Evolutionary conservation across 2,888 invertebrate genomes (phyloP), one percentile per base, ranked within the genome.

Genomic region (Hypomecis punctinalis): DNA sequence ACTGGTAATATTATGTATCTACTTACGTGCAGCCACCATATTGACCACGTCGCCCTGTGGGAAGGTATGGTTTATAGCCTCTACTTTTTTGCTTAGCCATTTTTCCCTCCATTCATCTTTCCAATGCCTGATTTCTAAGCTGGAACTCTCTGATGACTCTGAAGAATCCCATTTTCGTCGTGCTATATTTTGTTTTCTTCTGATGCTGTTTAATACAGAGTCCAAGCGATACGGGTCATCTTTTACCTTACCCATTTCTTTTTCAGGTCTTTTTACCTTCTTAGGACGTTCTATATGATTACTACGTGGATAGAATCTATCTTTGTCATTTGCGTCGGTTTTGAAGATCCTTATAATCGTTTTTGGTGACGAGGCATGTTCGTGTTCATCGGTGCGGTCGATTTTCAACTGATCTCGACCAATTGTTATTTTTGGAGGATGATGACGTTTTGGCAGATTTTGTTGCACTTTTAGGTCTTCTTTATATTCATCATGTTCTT

Each of bases 1-100:
- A n/a, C n/a, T n/a, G n/a, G n/a, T n/a, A n/a, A n/a, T n/a, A n/a
- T n/a, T n/a, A n/a, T n/a, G n/a, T n/a, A n/a, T n/a, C n/a, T n/a
- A 81, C 82, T 77, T 71, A 84, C 91, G 84, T 11, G 90, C 91
- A 39, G 86, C 91, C 1, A 80, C 80, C 90, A 91, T 91, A 59
- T 90, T 89, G 7, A 91, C 82, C 0, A 67, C 69, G 51, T 91
- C 91, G 5, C 85, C 87, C 13, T 65, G 73, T 0, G 74, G 74
- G 5, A 59, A 39, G 0, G 84, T 68, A 0, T 80, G 64, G 63
- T 90, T 88, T 0, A 87, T 69, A 0, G 83, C 85, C 56, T 86
- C 82, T 39, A 79, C 70, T 60, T 86, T 85, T 69, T 83, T 85
- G 47, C 80, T 63, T 13, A 80, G 57, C 85, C 83, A 85, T 0